Evolutionary conservation across 2,113 vertebrate species (phyloP).

Genomic region (Capreolus pygargus): DNA sequence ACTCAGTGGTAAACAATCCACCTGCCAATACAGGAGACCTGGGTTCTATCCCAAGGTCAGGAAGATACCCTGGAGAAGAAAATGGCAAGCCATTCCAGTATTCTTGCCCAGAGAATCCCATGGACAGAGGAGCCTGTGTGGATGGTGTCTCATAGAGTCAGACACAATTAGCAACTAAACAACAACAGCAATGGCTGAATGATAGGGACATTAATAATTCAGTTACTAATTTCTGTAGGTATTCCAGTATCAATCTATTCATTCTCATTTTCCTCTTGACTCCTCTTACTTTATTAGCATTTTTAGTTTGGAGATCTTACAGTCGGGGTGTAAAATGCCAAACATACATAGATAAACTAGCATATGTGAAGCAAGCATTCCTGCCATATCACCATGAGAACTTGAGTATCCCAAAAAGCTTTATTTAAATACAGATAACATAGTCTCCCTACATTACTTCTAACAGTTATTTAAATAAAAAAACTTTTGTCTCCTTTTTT

Average conservation of each 20-base stretch:
- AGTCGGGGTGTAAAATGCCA: background rate
- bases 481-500: background rate
- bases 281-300: background rate
- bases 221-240: background rate
- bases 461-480: background rate
- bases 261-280: background rate
- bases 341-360: background rate
- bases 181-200: background rate
- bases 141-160: background rate
- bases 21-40: background rate
- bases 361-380: background rate
- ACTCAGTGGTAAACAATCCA: background rate
- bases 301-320: background rate
- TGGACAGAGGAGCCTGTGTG: background rate
- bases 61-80: background rate
- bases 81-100: background rate
- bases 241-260: background rate
- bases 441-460: background rate
- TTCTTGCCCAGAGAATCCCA: background rate
- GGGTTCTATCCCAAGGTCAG: background rate
- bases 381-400: background rate
- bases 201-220: background rate
- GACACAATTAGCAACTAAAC: background rate
- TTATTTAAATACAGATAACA: background rate
- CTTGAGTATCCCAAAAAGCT: background rate